Conservation (phyloP, 2,888 invertebrate species). For the Podotricha telesiphe region DNA sequence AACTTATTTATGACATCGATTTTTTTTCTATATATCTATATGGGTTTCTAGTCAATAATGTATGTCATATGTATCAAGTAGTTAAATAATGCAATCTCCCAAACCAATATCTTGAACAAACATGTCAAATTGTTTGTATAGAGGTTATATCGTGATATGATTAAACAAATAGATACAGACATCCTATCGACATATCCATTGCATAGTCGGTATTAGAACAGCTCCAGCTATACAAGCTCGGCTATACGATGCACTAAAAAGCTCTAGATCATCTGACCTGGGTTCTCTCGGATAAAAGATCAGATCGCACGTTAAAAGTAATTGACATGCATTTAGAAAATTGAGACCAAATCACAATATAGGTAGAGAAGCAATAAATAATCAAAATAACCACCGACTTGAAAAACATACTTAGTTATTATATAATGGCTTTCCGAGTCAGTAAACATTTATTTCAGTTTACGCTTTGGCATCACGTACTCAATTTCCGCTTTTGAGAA, state of each 20-base stretch:
- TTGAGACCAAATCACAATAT: background rate
- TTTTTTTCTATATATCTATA: too few species aligned
- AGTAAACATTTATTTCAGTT: slow-evolving; percentile 22
- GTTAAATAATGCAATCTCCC: slow-evolving; percentile 17
- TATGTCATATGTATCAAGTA: background rate
- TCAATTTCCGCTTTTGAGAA: slow-evolving; percentile 23
- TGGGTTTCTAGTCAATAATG: background rate
- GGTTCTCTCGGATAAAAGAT: slow-evolving; percentile 14
- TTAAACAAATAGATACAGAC: slow-evolving; percentile 25
- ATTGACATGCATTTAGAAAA: slow-evolving; percentile 17
- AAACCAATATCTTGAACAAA: slow-evolving; percentile 35
- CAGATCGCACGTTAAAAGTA: slow-evolving; percentile 10
- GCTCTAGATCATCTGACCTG: slow-evolving; percentile 17
- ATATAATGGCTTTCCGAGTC: slow-evolving; percentile 3
- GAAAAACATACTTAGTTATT: background rate
- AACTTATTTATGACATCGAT: too few species aligned
- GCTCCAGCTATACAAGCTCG: background rate
- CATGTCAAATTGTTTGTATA: slow-evolving; percentile 42
- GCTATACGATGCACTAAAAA: background rate
- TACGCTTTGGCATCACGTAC: slow-evolving; percentile 24
- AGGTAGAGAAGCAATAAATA: background rate
- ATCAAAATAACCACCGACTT: slow-evolving; percentile 6
- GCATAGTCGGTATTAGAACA: slow-evolving; percentile 17
- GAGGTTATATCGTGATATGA: slow-evolving; percentile 32
- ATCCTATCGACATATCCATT: slow-evolving; percentile 3